These are phyloP conservation scores for Trichacis sp. DNA, from an alignment of 2,888 invertebrate genomes.

Conservation along the genomic window DNA sequence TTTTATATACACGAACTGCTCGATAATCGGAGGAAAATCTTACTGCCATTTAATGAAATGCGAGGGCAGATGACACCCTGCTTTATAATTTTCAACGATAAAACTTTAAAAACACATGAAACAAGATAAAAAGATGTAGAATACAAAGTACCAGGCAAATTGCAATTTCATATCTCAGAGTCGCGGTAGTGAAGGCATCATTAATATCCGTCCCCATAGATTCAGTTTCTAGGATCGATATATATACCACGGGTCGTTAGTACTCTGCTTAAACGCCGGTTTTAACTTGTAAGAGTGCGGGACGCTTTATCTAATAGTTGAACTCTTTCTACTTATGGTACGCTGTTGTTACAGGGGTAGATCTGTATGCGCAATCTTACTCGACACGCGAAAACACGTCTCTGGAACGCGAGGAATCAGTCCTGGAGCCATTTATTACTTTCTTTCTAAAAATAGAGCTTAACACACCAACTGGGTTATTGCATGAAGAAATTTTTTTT, in stretches of 20 bases:
- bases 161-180: constrained; percentile 21
- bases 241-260: constrained; percentile 49
- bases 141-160: background rate
- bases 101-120: no score
- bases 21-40: background rate
- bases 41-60: background rate
- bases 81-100: constrained; percentile 3
- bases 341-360: constrained; percentile 45
- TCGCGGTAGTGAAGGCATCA: constrained; percentile 57
- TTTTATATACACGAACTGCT: background rate
- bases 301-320: constrained; percentile 63
- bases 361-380: constrained; percentile 32
- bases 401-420: no score
- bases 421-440: no score
- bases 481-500: no score
- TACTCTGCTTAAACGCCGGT: constrained; percentile 57
- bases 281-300: constrained; percentile 62
- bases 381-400: constrained; percentile 17
- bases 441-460: no score
- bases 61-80: background rate
- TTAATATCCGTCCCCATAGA: constrained; percentile 68
- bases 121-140: no score
- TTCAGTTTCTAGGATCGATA: constrained; percentile 55
- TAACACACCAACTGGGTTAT: no score
- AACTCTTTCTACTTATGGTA: constrained; percentile 58